Evolutionary conservation across 2,113 vertebrate species (phyloP).

Genomic region (Myrmophylax atrothorax): DNA sequence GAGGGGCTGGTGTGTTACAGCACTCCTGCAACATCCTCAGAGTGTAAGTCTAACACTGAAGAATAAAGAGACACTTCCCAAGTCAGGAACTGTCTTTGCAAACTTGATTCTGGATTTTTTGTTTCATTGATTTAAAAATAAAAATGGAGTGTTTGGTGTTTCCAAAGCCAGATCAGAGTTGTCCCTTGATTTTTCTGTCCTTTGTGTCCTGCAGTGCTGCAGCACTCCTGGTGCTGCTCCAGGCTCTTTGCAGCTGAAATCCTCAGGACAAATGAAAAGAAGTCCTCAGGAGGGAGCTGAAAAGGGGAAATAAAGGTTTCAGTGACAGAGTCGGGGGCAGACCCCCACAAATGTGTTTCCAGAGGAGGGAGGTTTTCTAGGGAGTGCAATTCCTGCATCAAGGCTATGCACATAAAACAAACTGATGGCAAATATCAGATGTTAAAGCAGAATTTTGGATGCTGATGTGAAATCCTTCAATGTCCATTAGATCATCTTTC

Average conservation of each 20-base stretch:
- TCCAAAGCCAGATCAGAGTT: neutral
- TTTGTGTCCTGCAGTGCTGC: neutral
- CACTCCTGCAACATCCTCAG: neutral
- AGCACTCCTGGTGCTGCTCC: neutral
- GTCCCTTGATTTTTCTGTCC: neutral
- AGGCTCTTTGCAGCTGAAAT: neutral
- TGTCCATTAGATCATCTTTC: neutral
- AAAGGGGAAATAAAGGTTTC: neutral
- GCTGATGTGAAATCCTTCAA: neutral
- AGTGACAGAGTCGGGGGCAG: neutral
- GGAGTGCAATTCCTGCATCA: neutral
- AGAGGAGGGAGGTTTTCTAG: neutral
- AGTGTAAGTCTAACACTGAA: neutral
- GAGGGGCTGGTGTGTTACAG: rapidly evolving
- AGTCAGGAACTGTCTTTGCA: neutral
- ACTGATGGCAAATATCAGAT: neutral
- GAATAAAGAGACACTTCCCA: neutral
- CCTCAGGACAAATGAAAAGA: neutral
- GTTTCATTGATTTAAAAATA: neutral
- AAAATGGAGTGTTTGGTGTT: neutral
- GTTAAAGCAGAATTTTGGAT: neutral
- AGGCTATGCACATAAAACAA: neutral
- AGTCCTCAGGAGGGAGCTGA: neutral
- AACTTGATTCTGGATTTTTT: neutral
- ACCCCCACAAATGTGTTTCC: neutral